Percentiles rank a stretch among this genome's conserved stretches.
Evolutionary conservation across 2,888 invertebrate genomes (phyloP).

Genomic region (Noctua janthe): DNA sequence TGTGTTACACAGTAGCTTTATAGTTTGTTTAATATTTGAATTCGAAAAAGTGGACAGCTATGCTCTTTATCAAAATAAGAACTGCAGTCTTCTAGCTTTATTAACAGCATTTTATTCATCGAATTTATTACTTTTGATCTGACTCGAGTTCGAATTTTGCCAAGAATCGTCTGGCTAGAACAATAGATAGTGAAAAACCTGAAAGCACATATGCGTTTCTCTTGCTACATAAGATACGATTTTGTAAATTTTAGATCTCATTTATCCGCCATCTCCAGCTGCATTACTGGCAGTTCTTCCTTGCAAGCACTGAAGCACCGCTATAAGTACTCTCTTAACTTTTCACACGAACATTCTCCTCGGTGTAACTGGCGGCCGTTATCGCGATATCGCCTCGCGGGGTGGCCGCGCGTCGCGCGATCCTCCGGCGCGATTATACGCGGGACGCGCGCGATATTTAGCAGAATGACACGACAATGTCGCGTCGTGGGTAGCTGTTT

Average conservation of each 20-base stretch:
- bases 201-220: not conserved
- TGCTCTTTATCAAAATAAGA: not conserved
- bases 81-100: not conserved
- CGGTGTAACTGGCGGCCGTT: constrained; percentile 69
- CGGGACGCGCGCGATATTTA: constrained; percentile 79
- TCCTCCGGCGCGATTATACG: constrained; percentile 74
- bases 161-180: not conserved
- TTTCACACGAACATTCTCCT: constrained; percentile 39
- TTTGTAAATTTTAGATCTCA: not conserved
- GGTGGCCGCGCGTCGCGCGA: constrained; percentile 82
- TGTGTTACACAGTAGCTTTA: constrained; percentile 62
- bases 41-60: not conserved
- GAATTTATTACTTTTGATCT: not conserved
- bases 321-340: not conserved
- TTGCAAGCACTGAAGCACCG: not conserved
- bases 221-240: not conserved
- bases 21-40: not conserved
- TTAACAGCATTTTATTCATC: not conserved
- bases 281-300: too few species aligned
- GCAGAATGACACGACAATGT: constrained; percentile 80
- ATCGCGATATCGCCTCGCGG: constrained; percentile 77
- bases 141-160: not conserved
- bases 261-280: not conserved
- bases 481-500: constrained; percentile 78
- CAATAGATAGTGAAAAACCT: not conserved